Evolutionary conservation across 2,888 invertebrate species (phyloP).

Genomic region (Ypsolopha sequella): DNA sequence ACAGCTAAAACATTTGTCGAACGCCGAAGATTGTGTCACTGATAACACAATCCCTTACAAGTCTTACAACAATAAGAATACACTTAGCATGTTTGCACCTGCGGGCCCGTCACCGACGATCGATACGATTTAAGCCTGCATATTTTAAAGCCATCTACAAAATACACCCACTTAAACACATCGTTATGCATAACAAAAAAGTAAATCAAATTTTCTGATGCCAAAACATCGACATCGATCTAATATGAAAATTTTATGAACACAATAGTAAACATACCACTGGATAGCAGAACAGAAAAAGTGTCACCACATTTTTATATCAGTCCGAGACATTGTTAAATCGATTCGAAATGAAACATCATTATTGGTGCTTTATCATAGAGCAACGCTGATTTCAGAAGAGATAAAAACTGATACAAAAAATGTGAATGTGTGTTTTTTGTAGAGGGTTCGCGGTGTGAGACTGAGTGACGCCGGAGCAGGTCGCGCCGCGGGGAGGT

Average conservation of each 20-base stretch:
- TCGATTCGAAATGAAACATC: slow-evolving; percentile 62
- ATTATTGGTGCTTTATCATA: slow-evolving; percentile 68
- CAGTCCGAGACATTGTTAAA: slow-evolving; percentile 38
- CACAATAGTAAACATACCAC: neutral
- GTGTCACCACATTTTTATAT: slow-evolving; percentile 15
- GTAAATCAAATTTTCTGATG: neutral
- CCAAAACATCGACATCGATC: slow-evolving; percentile 4
- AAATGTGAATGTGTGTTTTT: slow-evolving; percentile 53
- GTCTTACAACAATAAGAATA: slow-evolving; percentile 69
- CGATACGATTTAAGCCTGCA: slow-evolving; percentile 44
- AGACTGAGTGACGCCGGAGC: slow-evolving; percentile 55
- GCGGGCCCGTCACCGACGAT: slow-evolving; percentile 37
- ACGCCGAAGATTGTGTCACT: slow-evolving; percentile 66
- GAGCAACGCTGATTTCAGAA: slow-evolving; percentile 49
- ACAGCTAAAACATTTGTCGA: slow-evolving; percentile 70
- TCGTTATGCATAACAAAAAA: slow-evolving; percentile 7
- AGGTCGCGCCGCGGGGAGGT: slow-evolving; percentile 57
- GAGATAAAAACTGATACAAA: slow-evolving; percentile 46
- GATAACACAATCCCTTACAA: slow-evolving; percentile 68
- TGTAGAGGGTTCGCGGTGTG: slow-evolving; percentile 48
- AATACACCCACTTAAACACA: slow-evolving; percentile 20
- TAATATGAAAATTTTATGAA: neutral
- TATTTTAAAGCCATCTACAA: slow-evolving; percentile 26
- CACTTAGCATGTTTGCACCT: slow-evolving; percentile 71
- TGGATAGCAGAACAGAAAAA: slow-evolving; percentile 8